Conservation (phyloP, 2,113 vertebrate genomes). For the Megaleporinus macrocephalus region DNA sequence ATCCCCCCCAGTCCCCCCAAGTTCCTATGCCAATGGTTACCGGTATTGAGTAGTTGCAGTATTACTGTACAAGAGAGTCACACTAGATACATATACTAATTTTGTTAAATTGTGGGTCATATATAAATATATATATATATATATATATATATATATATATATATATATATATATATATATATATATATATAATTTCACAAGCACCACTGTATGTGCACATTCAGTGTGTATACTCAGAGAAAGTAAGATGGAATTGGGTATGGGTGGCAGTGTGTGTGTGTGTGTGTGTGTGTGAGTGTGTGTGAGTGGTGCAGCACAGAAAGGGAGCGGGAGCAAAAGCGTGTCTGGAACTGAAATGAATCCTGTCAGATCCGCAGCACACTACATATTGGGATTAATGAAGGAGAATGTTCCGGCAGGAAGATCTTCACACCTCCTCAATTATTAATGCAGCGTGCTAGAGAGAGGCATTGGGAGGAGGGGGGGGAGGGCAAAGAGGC, state of each 20-base stretch:
- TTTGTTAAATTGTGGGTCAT: too few relatives aligned
- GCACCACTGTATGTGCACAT: not conserved
- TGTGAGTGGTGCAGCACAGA: not conserved
- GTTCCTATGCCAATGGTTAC: too few relatives aligned
- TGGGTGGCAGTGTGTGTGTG: slow-evolving; percentile 18
- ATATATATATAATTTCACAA: too few relatives aligned
- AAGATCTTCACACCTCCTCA: slow-evolving; percentile 57
- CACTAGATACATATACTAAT: too few relatives aligned
- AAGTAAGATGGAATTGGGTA: not conserved
- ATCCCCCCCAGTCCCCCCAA: too few relatives aligned
- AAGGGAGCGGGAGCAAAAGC: slow-evolving; percentile 7
- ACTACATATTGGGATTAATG: slow-evolving; percentile 65
- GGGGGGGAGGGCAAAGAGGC: not conserved
- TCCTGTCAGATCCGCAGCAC: slow-evolving; percentile 53
- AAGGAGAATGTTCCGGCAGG: slow-evolving; percentile 52
- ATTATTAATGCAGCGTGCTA: slow-evolving; percentile 61
- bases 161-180: too few relatives aligned
- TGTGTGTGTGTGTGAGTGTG: slow-evolving; percentile 18
- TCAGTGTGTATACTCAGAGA: slow-evolving; percentile 32
- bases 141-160: too few relatives aligned
- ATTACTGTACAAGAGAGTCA: too few relatives aligned
- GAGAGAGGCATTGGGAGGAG: slow-evolving; percentile 5
- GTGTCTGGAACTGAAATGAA: slow-evolving; percentile 46
- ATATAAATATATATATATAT: too few relatives aligned
- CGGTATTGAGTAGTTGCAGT: too few relatives aligned